Conservation (phyloP, 2,888 invertebrate species). For the Steinernema scapterisci region DNA sequence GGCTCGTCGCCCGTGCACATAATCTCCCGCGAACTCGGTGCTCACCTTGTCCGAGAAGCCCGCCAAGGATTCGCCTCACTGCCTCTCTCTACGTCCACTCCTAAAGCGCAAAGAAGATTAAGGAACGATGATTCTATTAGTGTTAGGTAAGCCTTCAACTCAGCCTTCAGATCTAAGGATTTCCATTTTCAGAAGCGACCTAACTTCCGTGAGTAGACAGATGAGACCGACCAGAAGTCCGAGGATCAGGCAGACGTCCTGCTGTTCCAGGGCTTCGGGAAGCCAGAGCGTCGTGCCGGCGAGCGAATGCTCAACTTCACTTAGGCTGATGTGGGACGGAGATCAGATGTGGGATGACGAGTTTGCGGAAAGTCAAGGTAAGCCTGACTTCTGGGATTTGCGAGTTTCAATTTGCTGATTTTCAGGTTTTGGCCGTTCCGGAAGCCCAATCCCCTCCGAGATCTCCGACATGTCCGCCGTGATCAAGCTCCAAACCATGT, state of each 20-base stretch:
- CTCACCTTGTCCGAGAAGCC: neutral
- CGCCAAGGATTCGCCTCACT: constrained; percentile 25
- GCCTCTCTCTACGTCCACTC: constrained; percentile 8
- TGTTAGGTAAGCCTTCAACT: neutral
- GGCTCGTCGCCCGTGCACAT: constrained; percentile 33
- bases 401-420: neutral
- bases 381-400: neutral
- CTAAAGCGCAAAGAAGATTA: neutral
- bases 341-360: constrained; percentile 43
- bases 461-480: constrained; percentile 42
- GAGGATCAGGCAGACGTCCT: neutral
- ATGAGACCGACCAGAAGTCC: constrained; percentile 7
- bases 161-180: neutral
- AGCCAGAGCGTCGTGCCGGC: constrained; percentile 15
- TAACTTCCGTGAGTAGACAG: constrained; percentile 35
- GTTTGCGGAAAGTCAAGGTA: constrained; percentile 37
- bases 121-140: constrained; percentile 25
- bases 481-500: constrained; percentile 39
- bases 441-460: constrained; percentile 40
- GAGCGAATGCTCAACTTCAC: constrained; percentile 18
- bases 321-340: constrained; percentile 34
- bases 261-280: constrained; percentile 11
- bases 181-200: constrained; percentile 32
- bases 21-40: constrained; percentile 11
- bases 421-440: constrained; percentile 5